Percentiles rank a stretch among this genome's conserved stretches.
phyloP scores from a whole-genome alignment of 2,113 vertebrate species.

The Anser cygnoides region DNA sequence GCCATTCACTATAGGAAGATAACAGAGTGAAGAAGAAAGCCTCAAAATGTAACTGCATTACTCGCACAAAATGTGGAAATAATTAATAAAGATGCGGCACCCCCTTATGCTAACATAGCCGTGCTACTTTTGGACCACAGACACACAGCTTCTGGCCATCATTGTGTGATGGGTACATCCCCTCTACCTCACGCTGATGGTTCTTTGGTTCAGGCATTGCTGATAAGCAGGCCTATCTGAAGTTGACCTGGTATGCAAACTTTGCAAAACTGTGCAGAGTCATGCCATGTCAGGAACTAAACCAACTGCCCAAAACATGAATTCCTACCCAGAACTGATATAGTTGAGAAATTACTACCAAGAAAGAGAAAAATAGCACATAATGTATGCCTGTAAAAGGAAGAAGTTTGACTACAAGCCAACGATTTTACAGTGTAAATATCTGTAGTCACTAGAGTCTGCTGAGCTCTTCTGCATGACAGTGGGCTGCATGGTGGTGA shows the following conservation, averaged over 20 bases:
- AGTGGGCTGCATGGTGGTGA: background rate
- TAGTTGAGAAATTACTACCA: background rate
- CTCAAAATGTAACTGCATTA: background rate
- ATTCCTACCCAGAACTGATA: background rate
- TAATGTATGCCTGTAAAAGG: background rate
- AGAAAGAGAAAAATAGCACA: background rate
- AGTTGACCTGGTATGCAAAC: background rate
- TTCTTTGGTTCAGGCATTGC: background rate
- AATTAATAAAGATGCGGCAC: background rate
- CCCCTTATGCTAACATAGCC: background rate
- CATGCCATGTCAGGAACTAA: background rate
- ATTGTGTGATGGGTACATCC: background rate
- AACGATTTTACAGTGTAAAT: background rate
- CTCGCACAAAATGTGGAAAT: background rate
- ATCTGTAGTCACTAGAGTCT: background rate
- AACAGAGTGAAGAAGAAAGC: background rate
- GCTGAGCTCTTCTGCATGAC: background rate
- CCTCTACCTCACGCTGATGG: background rate
- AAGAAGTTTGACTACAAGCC: background rate
- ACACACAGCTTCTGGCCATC: background rate
- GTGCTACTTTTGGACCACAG: background rate
- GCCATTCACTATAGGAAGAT: fast-evolving
- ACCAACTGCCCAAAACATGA: background rate
- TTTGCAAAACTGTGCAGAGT: background rate
- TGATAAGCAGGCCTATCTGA: background rate